Evolutionary conservation across 2,888 invertebrate genomes (phyloP).

Genomic region (Sinelater perroti): DNA sequence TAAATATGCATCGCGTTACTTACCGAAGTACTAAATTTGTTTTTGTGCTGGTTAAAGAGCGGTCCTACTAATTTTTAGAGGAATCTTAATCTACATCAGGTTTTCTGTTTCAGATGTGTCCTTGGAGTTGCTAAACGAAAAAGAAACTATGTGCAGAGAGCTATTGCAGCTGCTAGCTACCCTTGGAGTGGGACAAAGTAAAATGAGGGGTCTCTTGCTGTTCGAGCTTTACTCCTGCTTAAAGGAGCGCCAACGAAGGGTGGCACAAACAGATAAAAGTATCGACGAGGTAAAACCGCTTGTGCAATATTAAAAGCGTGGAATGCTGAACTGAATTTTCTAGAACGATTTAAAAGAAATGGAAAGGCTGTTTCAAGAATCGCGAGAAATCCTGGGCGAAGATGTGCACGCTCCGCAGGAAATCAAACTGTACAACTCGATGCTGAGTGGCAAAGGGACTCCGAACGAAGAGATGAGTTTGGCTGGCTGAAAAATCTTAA

Average conservation of each 20-base stretch:
- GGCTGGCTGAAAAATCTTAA: no score
- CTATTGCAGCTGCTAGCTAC: constrained; percentile 66
- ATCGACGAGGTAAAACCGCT: background rate
- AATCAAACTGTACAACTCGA: constrained; percentile 36
- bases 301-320: background rate
- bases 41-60: no score
- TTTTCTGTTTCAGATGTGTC: constrained; percentile 68
- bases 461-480: background rate
- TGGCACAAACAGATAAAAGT: background rate
- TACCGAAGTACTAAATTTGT: no score
- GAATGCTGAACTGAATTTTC: background rate
- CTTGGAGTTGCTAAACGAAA: constrained; percentile 65
- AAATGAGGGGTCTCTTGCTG: constrained; percentile 56
- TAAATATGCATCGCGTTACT: no score
- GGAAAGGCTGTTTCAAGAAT: constrained; percentile 47
- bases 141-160: constrained; percentile 70
- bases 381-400: constrained; percentile 51
- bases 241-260: constrained; percentile 34
- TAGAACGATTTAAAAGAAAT: constrained; percentile 12
- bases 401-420: constrained; percentile 52
- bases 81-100: no score
- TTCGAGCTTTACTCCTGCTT: constrained; percentile 51
- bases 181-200: constrained; percentile 65
- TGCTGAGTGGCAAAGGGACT: background rate
- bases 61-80: no score